These are phyloP conservation scores for Abrostola tripartita DNA, from an alignment of 2,888 invertebrate genomes.

Conservation along the genomic window DNA sequence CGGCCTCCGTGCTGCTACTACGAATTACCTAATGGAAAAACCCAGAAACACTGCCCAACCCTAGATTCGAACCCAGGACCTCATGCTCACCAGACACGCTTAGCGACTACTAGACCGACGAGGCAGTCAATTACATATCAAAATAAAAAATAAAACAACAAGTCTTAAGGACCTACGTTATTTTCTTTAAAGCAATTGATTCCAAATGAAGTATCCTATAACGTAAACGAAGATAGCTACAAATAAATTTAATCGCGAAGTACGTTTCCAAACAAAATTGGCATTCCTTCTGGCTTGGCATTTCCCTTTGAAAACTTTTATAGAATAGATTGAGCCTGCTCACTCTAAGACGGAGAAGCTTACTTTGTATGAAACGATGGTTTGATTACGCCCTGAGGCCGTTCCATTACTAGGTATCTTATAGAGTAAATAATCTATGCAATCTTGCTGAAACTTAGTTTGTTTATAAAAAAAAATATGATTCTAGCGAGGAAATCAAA, in stretches of 20 bases:
- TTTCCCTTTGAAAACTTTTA: constrained; percentile 66
- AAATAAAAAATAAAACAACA: no score
- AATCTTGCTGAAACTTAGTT: constrained; percentile 14
- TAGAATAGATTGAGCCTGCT: constrained; percentile 60
- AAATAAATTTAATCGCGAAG: constrained; percentile 62
- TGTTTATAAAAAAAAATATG: constrained; percentile 21
- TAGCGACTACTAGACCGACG: no score
- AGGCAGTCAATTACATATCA: no score
- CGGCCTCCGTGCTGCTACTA: no score
- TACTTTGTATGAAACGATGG: constrained; percentile 52
- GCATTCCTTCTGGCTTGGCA: constrained; percentile 63
- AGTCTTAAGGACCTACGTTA: no score
- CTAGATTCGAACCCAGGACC: no score
- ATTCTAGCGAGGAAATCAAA: no score
- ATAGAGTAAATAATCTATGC: constrained; percentile 6
- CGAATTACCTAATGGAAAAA: no score
- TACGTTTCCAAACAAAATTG: constrained; percentile 68
- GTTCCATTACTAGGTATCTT: constrained; percentile 26
- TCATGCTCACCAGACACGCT: no score
- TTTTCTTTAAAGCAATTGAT: constrained; percentile 28
- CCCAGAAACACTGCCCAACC: no score
- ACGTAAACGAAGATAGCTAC: constrained; percentile 50
- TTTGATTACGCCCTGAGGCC: constrained; percentile 53
- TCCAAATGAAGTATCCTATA: constrained; percentile 43
- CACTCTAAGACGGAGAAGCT: constrained; percentile 49